Base-by-base conservation (phyloP, 2,888 invertebrate genomes). In the Rhagophthalmus giganteus region DNA sequence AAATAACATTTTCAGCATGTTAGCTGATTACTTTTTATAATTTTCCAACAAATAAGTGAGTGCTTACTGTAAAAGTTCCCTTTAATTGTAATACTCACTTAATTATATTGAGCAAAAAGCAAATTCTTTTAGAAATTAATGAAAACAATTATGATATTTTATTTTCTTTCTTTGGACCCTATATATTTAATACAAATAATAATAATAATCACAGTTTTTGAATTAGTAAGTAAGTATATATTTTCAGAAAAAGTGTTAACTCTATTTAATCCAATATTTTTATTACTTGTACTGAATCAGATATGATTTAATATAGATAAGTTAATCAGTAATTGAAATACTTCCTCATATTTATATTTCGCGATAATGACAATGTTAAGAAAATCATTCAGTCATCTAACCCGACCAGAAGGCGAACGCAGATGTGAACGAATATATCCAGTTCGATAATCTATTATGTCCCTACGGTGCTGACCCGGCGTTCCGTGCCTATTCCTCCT, bases 351-450 rank as follows among this genome's bases (percentile, higher is more conserved):
- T 20, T 3, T 20, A 5, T 20, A 20, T 7, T 5, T 20, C 3
- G 3, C 7, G 20, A 5, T 5, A 20, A 20, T 20, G 3, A 20
- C 7, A 7, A 20, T 20, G 7, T 8, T 24, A 20, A 34, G n/a
- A 11, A 24, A 25, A 13, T 13, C 13, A 25, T 14, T 47, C 40
- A 84, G 87, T 91, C 89, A 94, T 86, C 94, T 85, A 76, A 94
- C 94, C 76, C 93, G 85, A 72, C 94, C 94, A 59, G 92, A 93
- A 37, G 93, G 93, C 67, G 94, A 94, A 64, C 94, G 86, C 67
- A 94, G 83, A 77, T 94, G 90, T 61, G 93, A 94, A 66, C 92
- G 86, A 74, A 94, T 93, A 79, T 93, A 93, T 55, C 90, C 90
- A 32, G 90, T 89, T 66, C 89, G 82, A 76, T 87, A 90, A 76